Evolutionary conservation across 1,140 invertebrate genomes (phyloP).

Genomic region (Streblospio benedicti): DNA sequence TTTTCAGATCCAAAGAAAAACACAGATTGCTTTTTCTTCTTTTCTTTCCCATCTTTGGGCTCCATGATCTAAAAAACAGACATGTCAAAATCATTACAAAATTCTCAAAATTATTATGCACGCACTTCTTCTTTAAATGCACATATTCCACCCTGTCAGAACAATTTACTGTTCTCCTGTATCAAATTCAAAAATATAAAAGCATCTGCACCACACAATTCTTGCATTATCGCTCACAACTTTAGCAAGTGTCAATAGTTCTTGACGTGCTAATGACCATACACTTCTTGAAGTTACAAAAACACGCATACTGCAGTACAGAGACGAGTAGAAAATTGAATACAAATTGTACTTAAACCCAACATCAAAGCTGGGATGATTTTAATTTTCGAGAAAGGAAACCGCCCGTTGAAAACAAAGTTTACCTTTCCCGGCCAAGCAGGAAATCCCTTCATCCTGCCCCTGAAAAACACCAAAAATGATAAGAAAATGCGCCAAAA

Average conservation of each 20-base stretch:
- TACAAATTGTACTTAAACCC: too few relatives aligned
- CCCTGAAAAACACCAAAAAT: constrained; percentile 59
- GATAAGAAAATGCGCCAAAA: constrained; percentile 32
- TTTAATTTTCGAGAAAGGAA: too few relatives aligned
- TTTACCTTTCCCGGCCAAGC: constrained; percentile 85
- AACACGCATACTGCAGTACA: too few relatives aligned
- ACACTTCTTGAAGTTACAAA: too few relatives aligned
- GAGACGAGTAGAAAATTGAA: too few relatives aligned
- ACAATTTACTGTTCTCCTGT: too few relatives aligned
- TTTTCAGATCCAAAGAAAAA: constrained; percentile 90
- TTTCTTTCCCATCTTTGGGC: constrained; percentile 45
- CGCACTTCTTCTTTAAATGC: not conserved
- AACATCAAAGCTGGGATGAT: too few relatives aligned
- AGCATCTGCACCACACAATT: too few relatives aligned
- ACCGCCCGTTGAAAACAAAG: not conserved
- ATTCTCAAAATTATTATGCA: not conserved
- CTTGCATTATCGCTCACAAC: too few relatives aligned
- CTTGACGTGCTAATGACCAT: too few relatives aligned
- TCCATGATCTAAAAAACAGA: constrained; percentile 57
- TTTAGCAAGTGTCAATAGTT: too few relatives aligned
- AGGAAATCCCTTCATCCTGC: constrained; percentile 89
- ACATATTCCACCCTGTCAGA: not conserved
- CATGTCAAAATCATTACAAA: constrained; percentile 4
- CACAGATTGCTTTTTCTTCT: constrained; percentile 69
- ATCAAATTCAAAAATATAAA: too few relatives aligned